Base-by-base conservation (phyloP, 2,113 vertebrate species). In the Zosterops borbonicus region DNA sequence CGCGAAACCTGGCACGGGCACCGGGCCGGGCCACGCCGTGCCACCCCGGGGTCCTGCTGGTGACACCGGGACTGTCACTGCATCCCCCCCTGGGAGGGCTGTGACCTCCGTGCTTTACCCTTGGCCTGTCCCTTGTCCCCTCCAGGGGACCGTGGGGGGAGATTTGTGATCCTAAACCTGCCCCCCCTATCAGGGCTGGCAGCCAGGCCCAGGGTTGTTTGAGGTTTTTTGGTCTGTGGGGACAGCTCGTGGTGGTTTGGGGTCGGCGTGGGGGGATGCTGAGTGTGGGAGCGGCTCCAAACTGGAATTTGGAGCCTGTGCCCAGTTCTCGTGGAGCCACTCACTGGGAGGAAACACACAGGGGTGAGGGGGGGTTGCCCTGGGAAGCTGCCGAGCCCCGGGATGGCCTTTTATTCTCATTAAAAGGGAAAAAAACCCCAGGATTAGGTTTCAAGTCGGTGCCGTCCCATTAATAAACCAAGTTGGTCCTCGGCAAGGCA, bases 391-490 rank as follows among this genome's bases (percentile, higher is more conserved):
- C 70, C 1, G 22, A 41, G 82, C 84, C 65, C 65, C 0, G 58
- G 4, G 37, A 20, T 7, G 50, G 59, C 6, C 31, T 88, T 83
- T 95, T 55, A 42, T 90, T 31, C 86, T 92, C 76, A 52, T 92
- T 94, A 83, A 75, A 93, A 50, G 46, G 62, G 24, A 10, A 53
- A 53, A 81, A 49, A 73, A 37, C 33, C 50, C 5, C 60, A 73
- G 67, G 80, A 67, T 94, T 56, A 76, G 74, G 89, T 96, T 95
- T 94, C 87, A 39, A 20, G 84, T 35, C 14, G 58, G 42, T 85
- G 74, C 50, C 3, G 20, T 62, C 94, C 94, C 92, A 94, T 96
- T 82, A 95, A 94, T 96, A 95, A 96, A 87, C 89, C 81, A 91
- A 89, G 81, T 94, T 92, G n/a, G 89, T 87, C 89, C 87, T 75